Conservation (phyloP, 1,140 invertebrate genomes). For the Diorhabda sublineata region DNA sequence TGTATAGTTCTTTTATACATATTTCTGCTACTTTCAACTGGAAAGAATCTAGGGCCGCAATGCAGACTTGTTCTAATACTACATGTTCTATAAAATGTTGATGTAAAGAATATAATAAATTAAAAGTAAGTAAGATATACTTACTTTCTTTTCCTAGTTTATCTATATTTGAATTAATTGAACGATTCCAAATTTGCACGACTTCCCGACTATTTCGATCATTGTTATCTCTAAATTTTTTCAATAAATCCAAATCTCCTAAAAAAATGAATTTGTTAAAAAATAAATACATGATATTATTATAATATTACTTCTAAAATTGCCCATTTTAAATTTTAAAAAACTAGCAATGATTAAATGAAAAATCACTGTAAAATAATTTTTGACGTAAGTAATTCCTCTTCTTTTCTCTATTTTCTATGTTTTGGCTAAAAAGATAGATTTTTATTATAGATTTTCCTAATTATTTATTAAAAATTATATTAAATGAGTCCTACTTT, state of each 20-base stretch:
- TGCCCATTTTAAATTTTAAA: background rate
- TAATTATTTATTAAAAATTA: too few relatives aligned
- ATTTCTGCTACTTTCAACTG: constrained; percentile 71
- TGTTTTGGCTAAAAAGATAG: too few relatives aligned
- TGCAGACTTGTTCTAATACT: constrained; percentile 87
- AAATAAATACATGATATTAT: background rate
- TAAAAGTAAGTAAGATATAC: constrained; percentile 22
- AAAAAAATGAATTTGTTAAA: constrained; percentile 22
- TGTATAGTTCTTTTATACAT: constrained; percentile 72
- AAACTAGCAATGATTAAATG: too few relatives aligned
- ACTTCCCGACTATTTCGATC: constrained; percentile 83
- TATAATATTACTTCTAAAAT: background rate
- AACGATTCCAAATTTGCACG: constrained; percentile 78
- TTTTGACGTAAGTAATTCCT: too few relatives aligned
- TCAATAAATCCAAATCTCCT: constrained; percentile 80
- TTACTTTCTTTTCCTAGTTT: constrained; percentile 91
- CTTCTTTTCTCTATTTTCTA: too few relatives aligned
- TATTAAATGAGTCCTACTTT: too few relatives aligned
- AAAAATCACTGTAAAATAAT: too few relatives aligned
- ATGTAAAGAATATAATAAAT: constrained; percentile 19
- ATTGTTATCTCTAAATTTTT: constrained; percentile 90
- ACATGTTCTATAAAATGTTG: constrained; percentile 71
- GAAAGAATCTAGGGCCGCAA: constrained; percentile 88
- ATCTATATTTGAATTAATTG: constrained; percentile 67
- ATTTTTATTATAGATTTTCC: too few relatives aligned